Evolutionary conservation across 2,113 vertebrate genomes (phyloP), one percentile per base, ranked within the genome.

Genomic region (Epinephelus fuscoguttatus): DNA sequence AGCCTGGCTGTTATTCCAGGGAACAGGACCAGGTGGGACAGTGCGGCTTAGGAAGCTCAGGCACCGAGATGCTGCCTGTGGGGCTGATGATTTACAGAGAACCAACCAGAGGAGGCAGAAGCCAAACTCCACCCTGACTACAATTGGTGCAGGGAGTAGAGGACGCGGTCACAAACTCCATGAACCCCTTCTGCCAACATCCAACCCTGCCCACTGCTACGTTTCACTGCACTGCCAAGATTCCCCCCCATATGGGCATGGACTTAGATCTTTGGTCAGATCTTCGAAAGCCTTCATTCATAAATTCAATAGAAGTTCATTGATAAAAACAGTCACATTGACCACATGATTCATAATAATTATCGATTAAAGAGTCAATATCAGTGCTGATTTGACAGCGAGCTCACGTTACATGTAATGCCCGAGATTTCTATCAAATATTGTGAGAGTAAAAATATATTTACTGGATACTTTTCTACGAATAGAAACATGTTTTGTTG

Each of bases 281-380:
- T 70, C 47, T 37, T 64, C 4, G 10, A 75, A 84, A 72, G 21
- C 25, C 19, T 89, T 84, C 87, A 93, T 94, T 94, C 91, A 93
- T 68, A 88, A 91, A 89, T 74, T 81, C 13, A 50, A 52, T 3
- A 42, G 3, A 13, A 42, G 66, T 77, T 84, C 78, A 91, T 84
- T 89, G 89, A 88, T 74, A 74, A 72, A 83, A 70, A 67, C 5
- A 40, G 50, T 47, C 17, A 47, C 37, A 47, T n/a, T 68, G 17
- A 18, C 27, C 42, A 45, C 9, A 8, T 12, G 12, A 45, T 61
- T 62, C 11, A 52, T 25, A 15, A 60, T 14, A 3, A 13, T 18
- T 33, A 53, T 17, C 15, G 10, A 72, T 67, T 59, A 6, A 60
- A 50, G 6, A 67, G 18, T 56, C 17, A 42, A 10, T 23, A 17